Evolutionary conservation across 1,140 invertebrate genomes (phyloP), one percentile per base, ranked within the genome.

Genomic region (Thereuonema tuberculata): DNA sequence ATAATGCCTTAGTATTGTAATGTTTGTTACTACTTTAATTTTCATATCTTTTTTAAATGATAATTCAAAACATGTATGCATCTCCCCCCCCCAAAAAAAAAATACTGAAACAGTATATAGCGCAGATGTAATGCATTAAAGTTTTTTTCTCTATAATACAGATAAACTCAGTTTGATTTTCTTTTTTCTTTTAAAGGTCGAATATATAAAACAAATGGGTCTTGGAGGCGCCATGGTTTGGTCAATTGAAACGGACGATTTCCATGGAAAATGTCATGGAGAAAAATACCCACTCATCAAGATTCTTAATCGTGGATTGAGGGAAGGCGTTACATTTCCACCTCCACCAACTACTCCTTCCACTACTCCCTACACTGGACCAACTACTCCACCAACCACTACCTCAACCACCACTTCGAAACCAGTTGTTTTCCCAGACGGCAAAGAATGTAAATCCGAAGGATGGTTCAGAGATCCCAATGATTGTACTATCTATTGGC

Each of bases 221-320:
- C 75, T 93, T 1, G 89, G 84, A 0, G 89, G 89, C 50, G 88
- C 85, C 15, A 93, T 93, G 89, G 81, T 93, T 3, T 93, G 89
- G 89, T 87, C 89, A 0, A 71, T 93, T 2, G 75, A 78, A 46
- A 56, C 37, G 9, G 59, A 60, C 25, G 59, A 60, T 47, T 53
- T 60, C 31, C 59, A 31, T 23, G 59, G 49, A 20, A 37, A 20
- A n/a, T 60, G 50, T 54, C n/a, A 24, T 9, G 14, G n/a, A 2
- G 12, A 24, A 17, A 3, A 5, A 5, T 58, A 23, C 23, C 56
- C 56, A 3, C 31, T 58, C 9, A 24, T 58, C n/a, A 58, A 15
- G 3, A 25, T 58, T 24, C 9, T 58, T 47, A 46, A 48, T n/a
- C 47, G 50, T 12, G n/a, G 9, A 21, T 47, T 58, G 3, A 24